phyloP scores from a whole-genome alignment of 2,797 vertebrate genomes.

The Sebastes diploproa region DNA sequence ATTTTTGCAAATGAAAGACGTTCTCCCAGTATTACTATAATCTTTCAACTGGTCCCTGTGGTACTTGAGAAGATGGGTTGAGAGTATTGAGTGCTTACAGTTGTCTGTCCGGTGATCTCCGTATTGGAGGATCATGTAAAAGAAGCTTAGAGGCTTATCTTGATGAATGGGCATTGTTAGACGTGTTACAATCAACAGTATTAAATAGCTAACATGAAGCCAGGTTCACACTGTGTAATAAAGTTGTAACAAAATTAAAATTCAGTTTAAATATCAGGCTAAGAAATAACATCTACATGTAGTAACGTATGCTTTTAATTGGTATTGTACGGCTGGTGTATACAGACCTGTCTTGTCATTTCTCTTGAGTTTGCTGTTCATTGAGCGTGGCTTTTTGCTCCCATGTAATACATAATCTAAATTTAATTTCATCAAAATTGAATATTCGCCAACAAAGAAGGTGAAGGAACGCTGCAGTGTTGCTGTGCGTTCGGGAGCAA shows the following conservation, averaged over 20 bases:
- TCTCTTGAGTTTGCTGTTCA: not conserved
- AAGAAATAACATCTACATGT: not conserved
- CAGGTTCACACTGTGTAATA: not conserved
- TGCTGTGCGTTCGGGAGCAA: not conserved
- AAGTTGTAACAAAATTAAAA: not conserved
- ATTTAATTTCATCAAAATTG: too few species aligned
- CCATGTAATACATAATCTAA: too few species aligned
- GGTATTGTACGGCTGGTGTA: too few species aligned
- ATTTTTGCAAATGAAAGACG: not conserved
- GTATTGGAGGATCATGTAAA: not conserved
- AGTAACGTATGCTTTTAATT: not conserved
- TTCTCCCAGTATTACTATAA: not conserved
- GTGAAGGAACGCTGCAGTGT: not conserved
- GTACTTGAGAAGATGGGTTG: not conserved
- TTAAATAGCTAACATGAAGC: not conserved
- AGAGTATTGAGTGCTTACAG: not conserved
- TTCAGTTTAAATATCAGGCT: not conserved
- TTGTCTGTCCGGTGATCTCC: not conserved
- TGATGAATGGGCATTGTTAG: not conserved
- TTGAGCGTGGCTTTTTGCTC: not conserved
- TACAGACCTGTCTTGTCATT: not conserved
- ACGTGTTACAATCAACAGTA: not conserved
- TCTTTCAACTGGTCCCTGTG: not conserved
- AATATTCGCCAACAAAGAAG: not conserved
- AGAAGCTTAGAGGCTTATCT: not conserved